Conservation (phyloP, 2,113 vertebrate species). For the Nesoenas mayeri region DNA sequence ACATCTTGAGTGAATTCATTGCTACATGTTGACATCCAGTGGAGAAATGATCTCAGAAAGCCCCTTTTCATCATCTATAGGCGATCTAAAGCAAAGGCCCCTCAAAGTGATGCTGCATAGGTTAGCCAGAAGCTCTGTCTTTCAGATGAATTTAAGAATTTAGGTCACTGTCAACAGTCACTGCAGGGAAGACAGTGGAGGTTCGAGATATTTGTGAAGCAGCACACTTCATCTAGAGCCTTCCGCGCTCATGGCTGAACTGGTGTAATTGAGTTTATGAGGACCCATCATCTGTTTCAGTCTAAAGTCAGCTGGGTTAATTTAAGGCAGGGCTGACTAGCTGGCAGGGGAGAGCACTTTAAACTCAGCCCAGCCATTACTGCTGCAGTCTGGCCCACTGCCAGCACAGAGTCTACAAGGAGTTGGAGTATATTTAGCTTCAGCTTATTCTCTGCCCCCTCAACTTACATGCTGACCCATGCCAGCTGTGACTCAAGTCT, state of each 20-base stretch:
- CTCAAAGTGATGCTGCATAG: not conserved
- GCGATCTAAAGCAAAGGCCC: not conserved
- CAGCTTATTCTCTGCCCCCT: conserved; percentile 25
- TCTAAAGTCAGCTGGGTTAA: conserved; percentile 38
- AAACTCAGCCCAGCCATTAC: conserved; percentile 18
- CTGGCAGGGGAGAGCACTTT: conserved; percentile 27
- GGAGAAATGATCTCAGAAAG: conserved; percentile 18
- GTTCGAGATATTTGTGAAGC: not conserved
- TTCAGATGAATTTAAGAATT: conserved; percentile 28
- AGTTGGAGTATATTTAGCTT: conserved; percentile 49
- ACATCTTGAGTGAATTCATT: conserved; percentile 28
- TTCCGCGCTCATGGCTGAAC: not conserved
- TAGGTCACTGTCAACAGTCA: conserved; percentile 36
- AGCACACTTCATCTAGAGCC: not conserved
- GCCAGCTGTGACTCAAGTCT: conserved; percentile 21
- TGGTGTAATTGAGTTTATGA: conserved; percentile 19
- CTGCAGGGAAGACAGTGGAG: not conserved
- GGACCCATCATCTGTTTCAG: conserved; percentile 36
- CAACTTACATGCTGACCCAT: not conserved
- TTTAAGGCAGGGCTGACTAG: conserved; percentile 49
- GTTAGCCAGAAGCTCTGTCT: conserved; percentile 26
- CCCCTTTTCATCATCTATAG: not conserved
- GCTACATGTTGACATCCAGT: not conserved
- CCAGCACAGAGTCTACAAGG: not conserved
- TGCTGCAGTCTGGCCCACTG: conserved; percentile 14